A percentile compares a stretch with the other conserved stretches of the same genome.
Evolutionary conservation across 2,113 vertebrate species (phyloP).

Genomic region (Protobothrops flavoviridis): DNA sequence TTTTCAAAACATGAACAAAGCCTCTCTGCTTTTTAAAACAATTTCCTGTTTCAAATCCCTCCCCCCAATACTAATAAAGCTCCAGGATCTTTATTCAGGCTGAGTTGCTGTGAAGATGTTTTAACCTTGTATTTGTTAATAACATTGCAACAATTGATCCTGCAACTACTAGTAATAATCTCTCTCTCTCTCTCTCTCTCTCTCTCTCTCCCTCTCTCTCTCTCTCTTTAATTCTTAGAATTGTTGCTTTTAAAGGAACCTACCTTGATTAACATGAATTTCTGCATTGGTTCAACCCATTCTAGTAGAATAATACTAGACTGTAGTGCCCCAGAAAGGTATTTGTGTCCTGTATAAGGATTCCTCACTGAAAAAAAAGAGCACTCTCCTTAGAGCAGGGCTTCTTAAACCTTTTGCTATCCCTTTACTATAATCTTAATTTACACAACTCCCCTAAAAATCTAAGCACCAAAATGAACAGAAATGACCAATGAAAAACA

Average conservation of each 20-base stretch:
- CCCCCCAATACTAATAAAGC: not conserved
- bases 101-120: not conserved
- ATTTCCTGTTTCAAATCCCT: not conserved
- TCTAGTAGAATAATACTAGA: conserved; percentile 93
- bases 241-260: not conserved
- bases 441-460: not conserved
- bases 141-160: not conserved
- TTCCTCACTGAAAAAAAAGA: conserved; percentile 84
- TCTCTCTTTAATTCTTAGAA: not conserved
- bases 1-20: not conserved
- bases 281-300: conserved; percentile 99
- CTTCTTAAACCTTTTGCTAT: not conserved
- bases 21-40: not conserved
- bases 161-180: not conserved
- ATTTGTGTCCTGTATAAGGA: conserved; percentile 94
- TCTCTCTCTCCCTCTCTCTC: too few species aligned
- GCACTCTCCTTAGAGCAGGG: not conserved
- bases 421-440: not conserved
- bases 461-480: not conserved
- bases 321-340: conserved; percentile 95
- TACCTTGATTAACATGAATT: conserved; percentile 99
- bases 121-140: not conserved
- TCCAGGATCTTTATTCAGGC: not conserved
- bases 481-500: not conserved
- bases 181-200: not conserved